A percentile compares a stretch with the other conserved stretches of the same genome.
Evolutionary conservation across 2,113 vertebrate species (phyloP).

Genomic region (Labeo catla): DNA sequence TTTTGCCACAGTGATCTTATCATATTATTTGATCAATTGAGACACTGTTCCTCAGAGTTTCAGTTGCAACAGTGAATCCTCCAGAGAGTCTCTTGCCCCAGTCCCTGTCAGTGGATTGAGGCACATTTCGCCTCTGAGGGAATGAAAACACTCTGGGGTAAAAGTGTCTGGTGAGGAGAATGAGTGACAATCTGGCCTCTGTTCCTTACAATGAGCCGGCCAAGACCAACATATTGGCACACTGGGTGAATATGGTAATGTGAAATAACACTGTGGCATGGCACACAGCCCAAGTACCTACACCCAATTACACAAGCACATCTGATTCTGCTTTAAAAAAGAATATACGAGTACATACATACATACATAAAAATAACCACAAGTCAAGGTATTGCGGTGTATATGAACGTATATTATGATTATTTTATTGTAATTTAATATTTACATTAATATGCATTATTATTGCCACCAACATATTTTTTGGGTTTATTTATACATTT

Average conservation of each 20-base stretch:
- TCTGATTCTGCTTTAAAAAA: too few species aligned
- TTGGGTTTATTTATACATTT: not conserved
- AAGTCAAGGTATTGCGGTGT: not conserved
- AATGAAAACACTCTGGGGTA: slow-evolving; percentile 15
- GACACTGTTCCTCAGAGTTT: slow-evolving; percentile 9
- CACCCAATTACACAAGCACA: not conserved
- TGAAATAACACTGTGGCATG: not conserved
- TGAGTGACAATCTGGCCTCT: not conserved
- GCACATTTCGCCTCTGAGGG: not conserved
- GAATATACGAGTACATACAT: too few species aligned
- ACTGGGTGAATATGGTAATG: not conserved
- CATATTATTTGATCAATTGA: slow-evolving; percentile 4
- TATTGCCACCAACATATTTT: not conserved
- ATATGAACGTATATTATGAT: not conserved
- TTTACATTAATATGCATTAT: not conserved
- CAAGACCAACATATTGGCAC: slow-evolving; percentile 33
- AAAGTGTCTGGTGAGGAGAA: not conserved
- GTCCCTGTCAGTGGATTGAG: slow-evolving; percentile 5
- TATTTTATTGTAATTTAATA: not conserved
- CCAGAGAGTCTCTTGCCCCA: slow-evolving; percentile 26
- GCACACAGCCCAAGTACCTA: slow-evolving; percentile 3
- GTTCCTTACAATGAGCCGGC: not conserved
- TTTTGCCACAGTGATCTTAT: slow-evolving; percentile 3
- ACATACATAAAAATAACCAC: not conserved
- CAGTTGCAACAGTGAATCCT: slow-evolving; percentile 12